phyloP scores from a whole-genome alignment of 1,140 invertebrate genomes.

The Pteromalus puparum region DNA sequence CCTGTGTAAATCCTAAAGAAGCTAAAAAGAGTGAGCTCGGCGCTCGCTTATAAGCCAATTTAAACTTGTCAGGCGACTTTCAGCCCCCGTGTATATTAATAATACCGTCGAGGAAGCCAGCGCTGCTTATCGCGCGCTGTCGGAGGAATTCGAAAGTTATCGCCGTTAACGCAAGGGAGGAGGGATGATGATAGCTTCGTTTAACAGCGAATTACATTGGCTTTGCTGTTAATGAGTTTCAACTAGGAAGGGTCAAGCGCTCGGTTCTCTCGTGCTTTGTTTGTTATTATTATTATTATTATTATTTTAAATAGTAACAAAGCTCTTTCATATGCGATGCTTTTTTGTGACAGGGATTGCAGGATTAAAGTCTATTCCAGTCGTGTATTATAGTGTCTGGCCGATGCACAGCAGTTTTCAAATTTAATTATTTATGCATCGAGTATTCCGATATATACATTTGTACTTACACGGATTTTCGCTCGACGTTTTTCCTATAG shows the following conservation, averaged over 20 bases:
- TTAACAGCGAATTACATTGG: constrained; percentile 24
- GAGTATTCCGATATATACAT: background rate
- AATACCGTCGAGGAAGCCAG: background rate
- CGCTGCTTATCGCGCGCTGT: background rate
- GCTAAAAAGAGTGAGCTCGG: background rate
- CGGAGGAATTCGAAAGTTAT: constrained; percentile 24
- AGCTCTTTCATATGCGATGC: too few species aligned
- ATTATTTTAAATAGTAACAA: background rate
- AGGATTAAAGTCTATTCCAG: background rate
- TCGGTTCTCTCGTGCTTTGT: background rate
- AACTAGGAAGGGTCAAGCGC: background rate
- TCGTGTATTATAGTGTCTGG: too few species aligned
- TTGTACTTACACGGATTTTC: too few species aligned
- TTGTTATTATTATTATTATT: background rate
- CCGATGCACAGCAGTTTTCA: background rate
- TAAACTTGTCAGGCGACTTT: constrained; percentile 11
- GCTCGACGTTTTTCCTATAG: too few species aligned
- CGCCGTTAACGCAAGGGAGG: background rate
- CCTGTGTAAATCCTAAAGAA: background rate
- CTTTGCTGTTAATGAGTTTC: constrained; percentile 19
- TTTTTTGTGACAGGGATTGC: too few species aligned
- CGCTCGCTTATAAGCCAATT: constrained; percentile 42
- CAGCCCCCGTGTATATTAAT: constrained; percentile 8
- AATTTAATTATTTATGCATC: background rate
- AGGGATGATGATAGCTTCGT: constrained; percentile 24